A percentile compares a stretch with the other conserved stretches of the same genome.
phyloP scores from a whole-genome alignment of 2,797 vertebrate genomes.

The Melanotaenia parkinsoni region DNA sequence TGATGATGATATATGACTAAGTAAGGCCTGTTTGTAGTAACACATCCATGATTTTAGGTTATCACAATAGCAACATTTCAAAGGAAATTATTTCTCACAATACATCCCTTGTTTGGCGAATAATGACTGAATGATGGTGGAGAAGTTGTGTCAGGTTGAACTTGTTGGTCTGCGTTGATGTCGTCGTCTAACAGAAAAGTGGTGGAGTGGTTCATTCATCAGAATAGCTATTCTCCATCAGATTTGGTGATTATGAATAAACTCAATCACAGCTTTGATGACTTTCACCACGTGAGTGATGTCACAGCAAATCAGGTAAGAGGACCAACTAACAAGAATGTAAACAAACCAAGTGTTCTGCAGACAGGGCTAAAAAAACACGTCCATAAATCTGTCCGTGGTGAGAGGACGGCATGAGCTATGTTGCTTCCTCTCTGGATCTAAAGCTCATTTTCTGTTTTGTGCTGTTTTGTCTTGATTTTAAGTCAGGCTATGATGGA shows the following conservation, averaged over 20 bases:
- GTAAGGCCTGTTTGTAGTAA: neutral
- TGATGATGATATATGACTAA: constrained; percentile 8
- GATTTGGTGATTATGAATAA: too few species aligned
- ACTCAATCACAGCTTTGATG: too few species aligned
- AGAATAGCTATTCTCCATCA: neutral
- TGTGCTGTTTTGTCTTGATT: neutral
- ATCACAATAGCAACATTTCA: neutral
- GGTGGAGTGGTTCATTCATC: neutral
- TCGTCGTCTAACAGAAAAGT: too few species aligned
- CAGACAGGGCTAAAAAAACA: neutral
- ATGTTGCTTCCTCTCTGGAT: neutral
- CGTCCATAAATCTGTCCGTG: neutral
- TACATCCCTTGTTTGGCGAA: neutral
- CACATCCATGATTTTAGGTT: neutral
- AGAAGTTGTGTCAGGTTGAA: neutral
- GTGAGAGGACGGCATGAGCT: neutral
- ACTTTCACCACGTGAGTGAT: neutral
- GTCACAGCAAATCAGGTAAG: neutral
- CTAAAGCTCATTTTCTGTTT: neutral
- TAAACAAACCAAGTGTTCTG: neutral
- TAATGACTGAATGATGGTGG: neutral
- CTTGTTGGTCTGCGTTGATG: neutral
- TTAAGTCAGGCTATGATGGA: too few species aligned
- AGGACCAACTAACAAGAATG: neutral
- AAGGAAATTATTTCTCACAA: neutral